Evolutionary conservation across 2,888 invertebrate genomes (phyloP).

Genomic region (Pharmacophagus antenor): DNA sequence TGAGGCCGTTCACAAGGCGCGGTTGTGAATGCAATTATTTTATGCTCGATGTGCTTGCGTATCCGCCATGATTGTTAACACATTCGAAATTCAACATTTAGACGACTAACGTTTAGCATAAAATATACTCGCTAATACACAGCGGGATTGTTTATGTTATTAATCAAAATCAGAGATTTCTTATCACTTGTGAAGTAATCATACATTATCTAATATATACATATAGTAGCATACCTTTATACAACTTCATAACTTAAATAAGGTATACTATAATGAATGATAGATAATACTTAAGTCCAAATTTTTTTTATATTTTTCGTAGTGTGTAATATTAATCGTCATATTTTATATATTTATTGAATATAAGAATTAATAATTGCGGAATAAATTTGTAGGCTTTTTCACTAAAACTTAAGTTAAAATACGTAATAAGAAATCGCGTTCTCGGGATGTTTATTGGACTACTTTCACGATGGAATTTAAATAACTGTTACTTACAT

Average conservation of each 20-base stretch:
- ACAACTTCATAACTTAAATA: constrained; percentile 38
- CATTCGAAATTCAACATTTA: constrained; percentile 28
- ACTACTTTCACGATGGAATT: neutral
- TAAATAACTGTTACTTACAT: neutral
- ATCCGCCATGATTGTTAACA: constrained; percentile 63
- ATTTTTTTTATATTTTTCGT: too few species aligned
- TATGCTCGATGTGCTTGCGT: constrained; percentile 61
- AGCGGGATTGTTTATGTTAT: constrained; percentile 17
- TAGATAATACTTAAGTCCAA: too few species aligned
- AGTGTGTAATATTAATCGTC: too few species aligned
- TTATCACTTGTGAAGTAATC: constrained; percentile 42
- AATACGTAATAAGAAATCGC: too few species aligned
- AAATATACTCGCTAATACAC: neutral
- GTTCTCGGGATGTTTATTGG: too few species aligned
- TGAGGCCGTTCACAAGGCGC: constrained; percentile 66
- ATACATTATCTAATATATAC: constrained; percentile 35
- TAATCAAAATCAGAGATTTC: constrained; percentile 19
- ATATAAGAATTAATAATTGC: too few species aligned
- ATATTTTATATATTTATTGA: too few species aligned
- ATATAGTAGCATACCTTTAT: constrained; percentile 33
- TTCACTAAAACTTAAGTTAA: too few species aligned
- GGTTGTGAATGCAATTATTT: constrained; percentile 72
- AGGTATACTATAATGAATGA: neutral
- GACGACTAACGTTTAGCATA: constrained; percentile 3
- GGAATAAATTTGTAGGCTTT: too few species aligned